These are phyloP conservation scores for Rhyacophila brunnea DNA, from an alignment of 1,140 invertebrate species.

Conservation along the genomic window DNA sequence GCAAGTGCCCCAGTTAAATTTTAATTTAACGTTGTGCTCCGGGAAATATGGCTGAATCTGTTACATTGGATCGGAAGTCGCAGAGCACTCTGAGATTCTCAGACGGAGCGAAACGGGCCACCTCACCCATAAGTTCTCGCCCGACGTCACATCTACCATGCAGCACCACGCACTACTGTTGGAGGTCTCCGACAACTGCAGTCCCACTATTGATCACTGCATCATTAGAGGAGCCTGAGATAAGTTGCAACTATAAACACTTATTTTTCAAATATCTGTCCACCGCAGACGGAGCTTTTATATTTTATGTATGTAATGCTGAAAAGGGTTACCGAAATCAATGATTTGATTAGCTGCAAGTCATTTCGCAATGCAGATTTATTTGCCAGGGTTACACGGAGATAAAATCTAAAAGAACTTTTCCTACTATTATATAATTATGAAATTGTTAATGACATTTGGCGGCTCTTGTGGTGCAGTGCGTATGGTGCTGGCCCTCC, in stretches of 20 bases:
- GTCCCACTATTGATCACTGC: constrained; percentile 94
- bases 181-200: constrained; percentile 94
- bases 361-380: no score
- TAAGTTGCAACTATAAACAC: constrained; percentile 51
- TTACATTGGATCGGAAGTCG: constrained; percentile 88
- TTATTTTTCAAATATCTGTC: no score
- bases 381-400: no score
- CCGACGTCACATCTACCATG: constrained; percentile 88
- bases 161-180: constrained; percentile 97
- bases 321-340: no score
- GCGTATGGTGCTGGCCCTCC: no score
- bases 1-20: no score
- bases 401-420: no score
- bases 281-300: no score
- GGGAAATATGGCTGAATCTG: constrained; percentile 92
- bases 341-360: neutral
- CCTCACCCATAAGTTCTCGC: constrained; percentile 92
- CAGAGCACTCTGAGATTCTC: constrained; percentile 96
- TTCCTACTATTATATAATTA: no score
- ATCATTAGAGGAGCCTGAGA: constrained; percentile 93
- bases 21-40: constrained; percentile 65
- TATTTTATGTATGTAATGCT: no score
- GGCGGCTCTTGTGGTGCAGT: no score
- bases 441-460: no score
- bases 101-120: constrained; percentile 92